phyloP scores from a whole-genome alignment of 2,113 vertebrate genomes.

The Anser brachyrhynchus region DNA sequence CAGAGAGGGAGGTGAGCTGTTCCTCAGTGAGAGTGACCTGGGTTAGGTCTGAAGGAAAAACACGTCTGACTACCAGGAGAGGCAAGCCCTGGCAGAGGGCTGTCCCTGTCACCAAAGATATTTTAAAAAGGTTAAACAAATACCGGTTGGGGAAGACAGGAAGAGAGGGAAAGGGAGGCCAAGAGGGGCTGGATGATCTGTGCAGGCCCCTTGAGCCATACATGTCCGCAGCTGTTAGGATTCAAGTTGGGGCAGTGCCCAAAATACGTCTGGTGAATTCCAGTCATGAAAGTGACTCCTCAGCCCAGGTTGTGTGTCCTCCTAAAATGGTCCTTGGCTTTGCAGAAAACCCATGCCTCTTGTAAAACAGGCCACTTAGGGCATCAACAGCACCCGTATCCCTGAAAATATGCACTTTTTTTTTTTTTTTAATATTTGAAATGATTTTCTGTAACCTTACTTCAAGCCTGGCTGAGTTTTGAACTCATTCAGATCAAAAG shows the following conservation, averaged over 20 bases:
- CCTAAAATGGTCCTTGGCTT: conserved; percentile 49
- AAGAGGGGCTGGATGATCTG: not conserved
- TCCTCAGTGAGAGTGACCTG: not conserved
- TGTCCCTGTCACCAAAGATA: not conserved
- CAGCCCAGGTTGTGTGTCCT: not conserved
- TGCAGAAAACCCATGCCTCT: not conserved
- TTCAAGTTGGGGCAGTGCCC: conserved; percentile 34
- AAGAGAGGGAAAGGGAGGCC: conserved; percentile 4
- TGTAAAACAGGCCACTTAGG: not conserved
- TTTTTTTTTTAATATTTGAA: conserved; percentile 32
- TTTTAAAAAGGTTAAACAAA: conserved; percentile 38
- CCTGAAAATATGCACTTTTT: not conserved
- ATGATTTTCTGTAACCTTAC: conserved; percentile 11
- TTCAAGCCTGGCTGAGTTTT: not conserved
- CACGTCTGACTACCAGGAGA: not conserved
- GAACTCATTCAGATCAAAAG: conserved; percentile 27
- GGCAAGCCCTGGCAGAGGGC: not conserved
- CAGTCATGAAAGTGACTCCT: not conserved
- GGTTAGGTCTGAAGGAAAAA: not conserved
- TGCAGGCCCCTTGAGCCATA: conserved; percentile 4
- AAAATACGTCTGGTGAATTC: conserved; percentile 56
- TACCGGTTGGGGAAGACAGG: not conserved
- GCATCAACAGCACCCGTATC: not conserved
- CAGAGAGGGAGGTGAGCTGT: not conserved
- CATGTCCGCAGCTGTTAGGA: not conserved